phyloP scores from a whole-genome alignment of 2,797 vertebrate species.

The Phoxinus dragarum region DNA sequence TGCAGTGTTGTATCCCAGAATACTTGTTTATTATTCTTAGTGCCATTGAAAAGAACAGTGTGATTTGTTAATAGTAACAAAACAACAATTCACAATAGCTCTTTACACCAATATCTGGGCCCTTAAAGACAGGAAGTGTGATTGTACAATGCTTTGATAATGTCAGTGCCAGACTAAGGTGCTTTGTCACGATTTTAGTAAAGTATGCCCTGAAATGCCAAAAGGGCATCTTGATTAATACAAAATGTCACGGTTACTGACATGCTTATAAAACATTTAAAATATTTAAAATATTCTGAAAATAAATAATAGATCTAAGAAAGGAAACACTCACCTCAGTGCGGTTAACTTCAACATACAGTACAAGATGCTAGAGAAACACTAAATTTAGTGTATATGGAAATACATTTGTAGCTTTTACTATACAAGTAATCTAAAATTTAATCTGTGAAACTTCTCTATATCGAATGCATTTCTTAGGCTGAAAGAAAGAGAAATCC shows the following conservation, averaged over 20 bases:
- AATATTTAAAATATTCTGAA: background rate
- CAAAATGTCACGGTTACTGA: background rate
- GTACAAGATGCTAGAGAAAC: slow-evolving; percentile 1
- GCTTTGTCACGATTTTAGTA: slow-evolving; percentile 38
- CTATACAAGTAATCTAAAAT: background rate
- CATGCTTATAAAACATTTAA: background rate
- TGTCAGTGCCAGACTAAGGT: slow-evolving; percentile 53
- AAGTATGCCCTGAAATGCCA: slow-evolving; percentile 6
- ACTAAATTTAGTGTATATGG: slow-evolving; percentile 1
- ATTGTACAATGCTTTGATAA: slow-evolving; percentile 7
- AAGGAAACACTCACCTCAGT: slow-evolving; percentile 20
- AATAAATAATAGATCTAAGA: slow-evolving; percentile 49
- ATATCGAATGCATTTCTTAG: background rate
- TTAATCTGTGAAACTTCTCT: background rate
- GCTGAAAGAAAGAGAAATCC: background rate
- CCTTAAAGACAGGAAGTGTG: slow-evolving; percentile 27
- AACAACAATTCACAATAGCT: background rate
- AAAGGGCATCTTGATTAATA: slow-evolving; percentile 21
- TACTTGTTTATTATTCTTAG: slow-evolving; percentile 32
- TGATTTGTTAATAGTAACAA: background rate
- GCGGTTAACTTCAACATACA: background rate
- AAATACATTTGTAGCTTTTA: background rate
- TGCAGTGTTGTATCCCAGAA: slow-evolving; percentile 6
- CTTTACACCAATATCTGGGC: background rate
- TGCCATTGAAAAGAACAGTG: slow-evolving; percentile 23